Percentiles rank a stretch among this genome's conserved stretches.
These are phyloP conservation scores for Telmatherina bonti DNA, from an alignment of 2,797 vertebrate species.

Conservation along the genomic window DNA sequence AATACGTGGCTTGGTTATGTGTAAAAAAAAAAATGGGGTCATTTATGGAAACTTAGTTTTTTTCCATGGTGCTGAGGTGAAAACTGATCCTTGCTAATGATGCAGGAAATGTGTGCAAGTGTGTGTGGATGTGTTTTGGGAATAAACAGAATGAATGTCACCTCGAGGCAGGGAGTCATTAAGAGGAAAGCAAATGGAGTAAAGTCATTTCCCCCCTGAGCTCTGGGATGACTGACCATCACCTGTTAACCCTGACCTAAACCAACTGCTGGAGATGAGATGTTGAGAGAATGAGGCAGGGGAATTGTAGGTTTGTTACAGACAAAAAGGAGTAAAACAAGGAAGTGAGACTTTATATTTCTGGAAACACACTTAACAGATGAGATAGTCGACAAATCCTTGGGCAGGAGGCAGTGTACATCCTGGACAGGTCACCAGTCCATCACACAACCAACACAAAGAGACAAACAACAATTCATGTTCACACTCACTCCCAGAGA, in stretches of 20 bases:
- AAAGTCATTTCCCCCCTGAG: constrained; percentile 30
- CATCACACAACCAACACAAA: too few relatives aligned
- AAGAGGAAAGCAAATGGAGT: constrained; percentile 25
- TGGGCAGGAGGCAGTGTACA: too few relatives aligned
- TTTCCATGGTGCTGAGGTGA: constrained; percentile 1
- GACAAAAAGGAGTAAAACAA: background rate
- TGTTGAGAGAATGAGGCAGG: constrained; percentile 1
- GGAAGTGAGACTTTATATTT: background rate
- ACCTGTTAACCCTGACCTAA: constrained; percentile 48
- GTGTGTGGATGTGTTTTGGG: constrained; percentile 10
- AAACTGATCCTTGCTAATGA: constrained; percentile 37
- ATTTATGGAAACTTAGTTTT: background rate
- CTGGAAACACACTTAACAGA: too few relatives aligned
- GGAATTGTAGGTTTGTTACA: constrained; percentile 6
- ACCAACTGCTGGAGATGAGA: constrained; percentile 23
- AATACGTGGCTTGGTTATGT: background rate
- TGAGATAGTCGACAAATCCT: too few relatives aligned
- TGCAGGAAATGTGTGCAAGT: constrained; percentile 15
- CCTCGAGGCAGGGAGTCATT: constrained; percentile 36
- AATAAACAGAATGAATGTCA: constrained; percentile 32
- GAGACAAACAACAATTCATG: too few relatives aligned
- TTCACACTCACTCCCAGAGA: too few relatives aligned
- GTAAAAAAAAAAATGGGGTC: background rate
- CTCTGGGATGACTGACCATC: constrained; percentile 41
- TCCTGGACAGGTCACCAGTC: too few relatives aligned